Evolutionary conservation across 2,888 invertebrate genomes (phyloP).

Genomic region (Periphyllus acericola): DNA sequence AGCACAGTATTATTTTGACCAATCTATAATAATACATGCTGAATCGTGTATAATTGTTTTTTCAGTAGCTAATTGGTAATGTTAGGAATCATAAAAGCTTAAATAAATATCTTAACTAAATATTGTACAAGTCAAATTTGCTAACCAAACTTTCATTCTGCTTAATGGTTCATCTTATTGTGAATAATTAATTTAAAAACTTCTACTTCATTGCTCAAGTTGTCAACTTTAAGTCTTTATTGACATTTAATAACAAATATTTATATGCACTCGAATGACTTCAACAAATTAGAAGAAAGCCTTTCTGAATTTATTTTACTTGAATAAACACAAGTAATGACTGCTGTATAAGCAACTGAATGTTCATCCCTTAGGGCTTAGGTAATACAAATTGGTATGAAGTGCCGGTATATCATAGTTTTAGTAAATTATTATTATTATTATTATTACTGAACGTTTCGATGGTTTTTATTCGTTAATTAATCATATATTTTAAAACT

Average conservation of each 20-base stretch:
- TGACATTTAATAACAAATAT: background rate
- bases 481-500: background rate
- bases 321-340: conserved; percentile 13
- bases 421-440: background rate
- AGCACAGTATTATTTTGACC: too few species aligned
- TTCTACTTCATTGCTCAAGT: background rate
- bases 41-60: background rate
- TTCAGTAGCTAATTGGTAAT: background rate
- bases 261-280: background rate
- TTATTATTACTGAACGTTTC: background rate
- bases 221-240: background rate
- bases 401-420: background rate
- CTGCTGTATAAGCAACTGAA: background rate
- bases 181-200: background rate
- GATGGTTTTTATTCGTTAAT: background rate
- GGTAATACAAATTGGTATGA: too few species aligned
- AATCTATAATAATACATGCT: background rate
- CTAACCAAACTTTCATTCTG: background rate
- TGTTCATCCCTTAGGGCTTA: background rate
- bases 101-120: background rate
- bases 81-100: background rate
- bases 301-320: conserved; percentile 6
- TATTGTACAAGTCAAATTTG: background rate
- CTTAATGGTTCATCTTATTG: background rate
- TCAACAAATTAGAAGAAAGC: background rate